phyloP scores from a whole-genome alignment of 2,113 vertebrate genomes.

The Rhinoptilus africanus region DNA sequence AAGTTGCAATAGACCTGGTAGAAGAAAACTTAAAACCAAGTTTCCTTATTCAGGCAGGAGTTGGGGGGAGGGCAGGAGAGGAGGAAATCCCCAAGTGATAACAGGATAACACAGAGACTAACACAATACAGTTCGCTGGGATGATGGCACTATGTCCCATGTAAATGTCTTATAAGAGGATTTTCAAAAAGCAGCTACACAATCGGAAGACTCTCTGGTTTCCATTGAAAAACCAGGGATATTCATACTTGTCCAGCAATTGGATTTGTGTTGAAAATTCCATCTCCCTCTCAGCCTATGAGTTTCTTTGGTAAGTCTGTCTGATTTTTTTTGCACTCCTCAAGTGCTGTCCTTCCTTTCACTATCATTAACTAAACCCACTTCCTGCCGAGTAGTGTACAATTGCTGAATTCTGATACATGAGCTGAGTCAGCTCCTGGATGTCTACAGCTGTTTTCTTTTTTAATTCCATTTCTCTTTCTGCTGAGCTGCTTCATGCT shows the following conservation, averaged over 20 bases:
- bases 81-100: not conserved
- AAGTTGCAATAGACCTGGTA: not conserved
- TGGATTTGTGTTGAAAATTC: not conserved
- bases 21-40: not conserved
- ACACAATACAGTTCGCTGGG: not conserved
- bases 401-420: not conserved
- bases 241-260: not conserved
- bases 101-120: not conserved
- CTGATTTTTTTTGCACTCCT: not conserved
- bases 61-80: not conserved
- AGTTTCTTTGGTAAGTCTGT: not conserved
- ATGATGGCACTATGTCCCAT: not conserved
- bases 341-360: not conserved
- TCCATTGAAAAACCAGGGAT: not conserved
- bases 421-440: not conserved
- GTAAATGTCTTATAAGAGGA: not conserved
- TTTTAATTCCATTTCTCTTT: not conserved
- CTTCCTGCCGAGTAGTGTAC: not conserved
- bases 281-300: not conserved
- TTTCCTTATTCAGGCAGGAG: not conserved
- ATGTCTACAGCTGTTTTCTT: not conserved
- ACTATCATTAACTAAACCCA: not conserved
- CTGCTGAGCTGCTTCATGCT: not conserved
- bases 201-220: not conserved
- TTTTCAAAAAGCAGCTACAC: not conserved